Percentiles rank a stretch among this genome's conserved stretches.
These are phyloP conservation scores for Sebastes dallii DNA, from an alignment of 2,797 vertebrate species.

Conservation along the genomic window DNA sequence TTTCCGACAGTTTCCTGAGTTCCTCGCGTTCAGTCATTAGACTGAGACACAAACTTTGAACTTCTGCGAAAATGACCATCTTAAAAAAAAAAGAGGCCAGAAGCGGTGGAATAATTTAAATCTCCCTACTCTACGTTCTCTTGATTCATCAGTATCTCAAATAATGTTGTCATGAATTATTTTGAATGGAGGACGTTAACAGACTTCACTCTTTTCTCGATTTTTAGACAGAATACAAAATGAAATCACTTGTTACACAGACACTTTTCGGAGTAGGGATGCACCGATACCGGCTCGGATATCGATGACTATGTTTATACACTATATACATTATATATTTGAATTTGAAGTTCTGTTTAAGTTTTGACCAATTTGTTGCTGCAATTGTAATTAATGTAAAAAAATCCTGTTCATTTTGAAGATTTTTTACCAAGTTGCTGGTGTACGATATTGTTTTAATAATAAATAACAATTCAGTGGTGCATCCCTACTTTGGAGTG, in stretches of 20 bases:
- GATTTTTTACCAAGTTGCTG: too few relatives aligned
- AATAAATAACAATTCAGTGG: too few relatives aligned
- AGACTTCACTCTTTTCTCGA: neutral
- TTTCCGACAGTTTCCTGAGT: neutral
- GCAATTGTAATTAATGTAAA: too few relatives aligned
- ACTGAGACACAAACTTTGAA: neutral
- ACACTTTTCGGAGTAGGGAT: neutral
- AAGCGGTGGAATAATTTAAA: constrained; percentile 46
- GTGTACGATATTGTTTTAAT: too few relatives aligned
- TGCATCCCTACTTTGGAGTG: neutral
- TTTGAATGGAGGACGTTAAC: neutral
- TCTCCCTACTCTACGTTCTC: neutral
- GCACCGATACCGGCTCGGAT: too few relatives aligned
- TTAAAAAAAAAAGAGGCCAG: neutral
- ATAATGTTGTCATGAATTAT: constrained; percentile 1
- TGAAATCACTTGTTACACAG: neutral
- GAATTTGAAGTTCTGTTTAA: too few relatives aligned
- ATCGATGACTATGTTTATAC: too few relatives aligned
- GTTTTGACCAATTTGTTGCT: too few relatives aligned
- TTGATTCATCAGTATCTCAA: constrained; percentile 7
- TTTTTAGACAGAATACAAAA: neutral
- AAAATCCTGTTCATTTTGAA: too few relatives aligned
- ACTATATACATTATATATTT: too few relatives aligned
- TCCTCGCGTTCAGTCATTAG: constrained; percentile 1
- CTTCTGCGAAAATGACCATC: constrained; percentile 19